Evolutionary conservation across 2,888 invertebrate genomes (phyloP), one percentile per base, ranked within the genome.

Genomic region (Ptilodon capucinus): DNA sequence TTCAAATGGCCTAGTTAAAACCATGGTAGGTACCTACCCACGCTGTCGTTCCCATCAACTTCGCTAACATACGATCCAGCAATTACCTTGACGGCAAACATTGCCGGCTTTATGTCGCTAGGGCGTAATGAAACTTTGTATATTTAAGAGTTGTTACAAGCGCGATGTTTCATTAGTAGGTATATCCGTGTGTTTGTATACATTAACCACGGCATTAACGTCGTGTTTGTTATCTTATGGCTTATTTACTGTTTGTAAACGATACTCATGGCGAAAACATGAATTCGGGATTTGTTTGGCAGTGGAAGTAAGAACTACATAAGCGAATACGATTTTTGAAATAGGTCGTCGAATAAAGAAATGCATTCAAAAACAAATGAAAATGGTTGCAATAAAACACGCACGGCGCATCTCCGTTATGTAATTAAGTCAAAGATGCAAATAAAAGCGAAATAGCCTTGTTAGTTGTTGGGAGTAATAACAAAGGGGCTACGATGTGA

Each of bases 1-100:
- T 32, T 13, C 28, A 14, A 32, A 32, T 13, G 11, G 4, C 3
- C 4, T 35, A 35, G 16, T 35, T 19, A 21, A 39, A 38, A 21
- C 4, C 21, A 21, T 21, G 39, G 19, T 11, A n/a, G n/a, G n/a
- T n/a, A n/a, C n/a, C n/a, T n/a, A 8, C 21, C 25, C 4, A 23
- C 23, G 8, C 4, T 11, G 16, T 25, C 21, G n/a, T 16, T 25
- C 21, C n/a, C 40, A 40, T 25, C 40, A 9, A 40, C 5, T 8
- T 62, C 53, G 67, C 66, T 76, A 71, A 80, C 71, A 77, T 73
- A 76, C 71, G 73, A 74, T 60, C 66, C 68, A 56, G 71, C 71
- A 73, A 80, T 79, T 77, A 77, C 75, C 76, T 72, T 57, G 65
- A 68, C 55, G 62, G 70, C 69, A 71, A 75, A 74, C 74, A 72